phyloP scores from a whole-genome alignment of 2,113 vertebrate species.

The Tachysurus vachellii region DNA sequence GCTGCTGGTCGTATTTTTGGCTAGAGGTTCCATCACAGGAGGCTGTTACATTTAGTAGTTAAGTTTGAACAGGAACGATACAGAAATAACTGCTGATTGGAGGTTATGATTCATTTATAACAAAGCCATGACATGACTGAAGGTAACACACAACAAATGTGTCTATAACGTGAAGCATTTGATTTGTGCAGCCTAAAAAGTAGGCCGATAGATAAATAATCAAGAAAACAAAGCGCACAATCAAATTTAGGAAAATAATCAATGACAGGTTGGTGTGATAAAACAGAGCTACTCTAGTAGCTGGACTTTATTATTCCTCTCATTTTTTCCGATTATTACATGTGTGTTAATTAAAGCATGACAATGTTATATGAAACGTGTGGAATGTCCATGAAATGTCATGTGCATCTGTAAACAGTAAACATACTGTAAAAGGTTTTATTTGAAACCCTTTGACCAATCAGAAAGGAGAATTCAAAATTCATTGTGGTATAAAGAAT shows the following conservation, averaged over 20 bases:
- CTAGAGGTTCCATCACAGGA: not conserved
- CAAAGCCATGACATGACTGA: not conserved
- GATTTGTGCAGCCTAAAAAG: not conserved
- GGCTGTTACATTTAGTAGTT: not conserved
- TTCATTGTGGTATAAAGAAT: not conserved
- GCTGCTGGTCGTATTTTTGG: not conserved
- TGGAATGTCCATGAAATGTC: not conserved
- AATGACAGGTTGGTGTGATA: not conserved
- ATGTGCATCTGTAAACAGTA: not conserved
- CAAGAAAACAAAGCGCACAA: not conserved
- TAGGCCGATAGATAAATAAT: not conserved
- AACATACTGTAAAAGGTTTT: too few relatives aligned
- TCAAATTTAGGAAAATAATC: not conserved
- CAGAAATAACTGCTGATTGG: not conserved
- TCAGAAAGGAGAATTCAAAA: not conserved
- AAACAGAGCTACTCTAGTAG: not conserved
- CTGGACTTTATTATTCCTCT: not conserved
- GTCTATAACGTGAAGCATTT: not conserved
- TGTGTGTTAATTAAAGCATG: not conserved
- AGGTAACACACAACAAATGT: not conserved
- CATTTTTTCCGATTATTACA: not conserved
- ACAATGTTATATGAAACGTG: not conserved
- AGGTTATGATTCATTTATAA: not conserved
- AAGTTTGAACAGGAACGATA: not conserved
- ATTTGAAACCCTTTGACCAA: too few relatives aligned